Percentiles rank a stretch among this genome's conserved stretches.
Conservation (phyloP, 2,888 invertebrate genomes). For the Apomyelois bistriatella region DNA sequence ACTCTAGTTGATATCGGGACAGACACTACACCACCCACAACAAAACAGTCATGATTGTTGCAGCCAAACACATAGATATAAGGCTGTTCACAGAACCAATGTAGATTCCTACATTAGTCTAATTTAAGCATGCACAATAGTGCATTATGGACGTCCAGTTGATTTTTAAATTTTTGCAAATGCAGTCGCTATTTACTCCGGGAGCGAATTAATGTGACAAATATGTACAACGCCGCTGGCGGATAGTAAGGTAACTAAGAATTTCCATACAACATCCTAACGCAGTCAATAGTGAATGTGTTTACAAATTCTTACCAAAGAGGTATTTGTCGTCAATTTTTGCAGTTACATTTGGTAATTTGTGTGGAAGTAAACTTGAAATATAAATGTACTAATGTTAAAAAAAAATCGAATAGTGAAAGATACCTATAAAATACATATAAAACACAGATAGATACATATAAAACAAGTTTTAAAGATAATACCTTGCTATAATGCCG, state of each 20-base stretch:
- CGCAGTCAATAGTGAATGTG: too few relatives aligned
- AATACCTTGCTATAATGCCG: too few relatives aligned
- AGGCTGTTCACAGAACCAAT: conserved; percentile 46
- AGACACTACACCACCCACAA: conserved; percentile 44
- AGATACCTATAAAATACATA: too few relatives aligned
- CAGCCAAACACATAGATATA: conserved; percentile 19
- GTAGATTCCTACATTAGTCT: conserved; percentile 22
- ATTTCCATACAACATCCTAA: too few relatives aligned
- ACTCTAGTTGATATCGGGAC: conserved; percentile 55
- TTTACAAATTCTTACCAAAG: too few relatives aligned
- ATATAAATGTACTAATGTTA: neutral
- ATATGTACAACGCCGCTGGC: too few relatives aligned
- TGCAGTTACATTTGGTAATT: neutral
- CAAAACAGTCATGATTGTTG: conserved; percentile 66
- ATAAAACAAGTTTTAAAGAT: too few relatives aligned
- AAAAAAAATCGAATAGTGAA: too few relatives aligned
- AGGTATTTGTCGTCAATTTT: neutral
- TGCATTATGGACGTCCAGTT: conserved; percentile 1
- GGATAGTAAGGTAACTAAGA: too few relatives aligned
- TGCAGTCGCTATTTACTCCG: too few relatives aligned
- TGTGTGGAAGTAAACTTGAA: neutral
- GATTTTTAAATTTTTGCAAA: neutral
- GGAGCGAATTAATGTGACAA: too few relatives aligned
- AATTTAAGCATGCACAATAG: neutral
- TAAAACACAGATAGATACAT: too few relatives aligned